Evolutionary conservation across 2,888 invertebrate genomes (phyloP).

Genomic region (Catocala sponsa): DNA sequence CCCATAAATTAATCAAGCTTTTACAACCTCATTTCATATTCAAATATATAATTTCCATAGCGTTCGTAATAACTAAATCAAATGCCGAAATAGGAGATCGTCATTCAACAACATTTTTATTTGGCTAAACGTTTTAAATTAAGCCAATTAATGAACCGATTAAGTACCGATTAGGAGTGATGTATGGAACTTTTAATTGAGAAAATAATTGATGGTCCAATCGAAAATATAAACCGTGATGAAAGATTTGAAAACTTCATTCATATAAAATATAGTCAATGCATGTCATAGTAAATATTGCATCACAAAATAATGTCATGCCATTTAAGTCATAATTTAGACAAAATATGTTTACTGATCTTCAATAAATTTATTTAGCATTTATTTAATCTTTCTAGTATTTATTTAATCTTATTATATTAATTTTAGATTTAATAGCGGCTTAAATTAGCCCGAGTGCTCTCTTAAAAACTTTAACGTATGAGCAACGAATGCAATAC

Average conservation of each 20-base stretch:
- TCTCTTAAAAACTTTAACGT: no score
- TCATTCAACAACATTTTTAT: constrained; percentile 16
- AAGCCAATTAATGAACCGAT: constrained; percentile 51
- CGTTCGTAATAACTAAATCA: constrained; percentile 30
- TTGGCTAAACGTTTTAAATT: constrained; percentile 42
- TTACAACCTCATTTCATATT: constrained; percentile 20
- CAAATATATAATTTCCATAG: constrained; percentile 21
- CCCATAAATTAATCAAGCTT: constrained; percentile 15
- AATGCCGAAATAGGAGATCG: constrained; percentile 32
- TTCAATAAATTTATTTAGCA: no score
- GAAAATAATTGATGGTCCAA: constrained; percentile 37
- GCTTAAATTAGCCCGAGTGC: no score
- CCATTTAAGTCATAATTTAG: no score
- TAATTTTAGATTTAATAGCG: no score
- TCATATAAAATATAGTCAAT: constrained; percentile 5
- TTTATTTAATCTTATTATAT: no score
- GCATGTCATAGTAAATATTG: not conserved
- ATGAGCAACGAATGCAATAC: no score
- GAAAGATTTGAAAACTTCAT: no score
- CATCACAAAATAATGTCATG: no score
- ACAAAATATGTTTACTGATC: no score
- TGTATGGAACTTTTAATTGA: constrained; percentile 40
- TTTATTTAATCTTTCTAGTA: no score
- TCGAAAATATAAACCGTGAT: constrained; percentile 16
- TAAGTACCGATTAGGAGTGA: constrained; percentile 47